These are phyloP conservation scores for Tanytarsus gracilentus DNA, from an alignment of 2,888 invertebrate species.

Conservation along the genomic window DNA sequence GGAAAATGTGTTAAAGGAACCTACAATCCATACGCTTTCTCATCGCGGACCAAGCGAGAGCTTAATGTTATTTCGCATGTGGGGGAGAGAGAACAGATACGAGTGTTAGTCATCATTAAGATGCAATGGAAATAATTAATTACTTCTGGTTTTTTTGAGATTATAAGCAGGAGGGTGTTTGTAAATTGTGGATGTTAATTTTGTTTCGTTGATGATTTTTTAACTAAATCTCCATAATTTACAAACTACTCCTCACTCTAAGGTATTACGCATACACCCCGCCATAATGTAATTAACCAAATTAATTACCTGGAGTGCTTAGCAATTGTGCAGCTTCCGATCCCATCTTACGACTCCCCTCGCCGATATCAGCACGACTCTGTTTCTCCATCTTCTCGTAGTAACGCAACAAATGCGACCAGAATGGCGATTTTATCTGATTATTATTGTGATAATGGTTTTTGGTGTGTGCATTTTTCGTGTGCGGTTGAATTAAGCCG, in stretches of 20 bases:
- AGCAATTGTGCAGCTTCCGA: constrained; percentile 29
- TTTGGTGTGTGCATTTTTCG: constrained; percentile 67
- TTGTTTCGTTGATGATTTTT: no score
- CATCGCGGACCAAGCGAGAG: constrained; percentile 87
- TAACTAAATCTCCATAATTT: background rate
- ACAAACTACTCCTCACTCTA: background rate
- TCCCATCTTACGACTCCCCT: constrained; percentile 4
- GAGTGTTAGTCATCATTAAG: constrained; percentile 18
- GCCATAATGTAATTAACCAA: constrained; percentile 17
- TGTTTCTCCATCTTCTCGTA: constrained; percentile 20
- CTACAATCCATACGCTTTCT: constrained; percentile 86
- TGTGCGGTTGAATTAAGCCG: constrained; percentile 89
- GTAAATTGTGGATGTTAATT: no score
- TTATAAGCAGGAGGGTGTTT: no score
- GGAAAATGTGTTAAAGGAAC: constrained; percentile 35
- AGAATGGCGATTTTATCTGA: constrained; percentile 46
- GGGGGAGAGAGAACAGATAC: no score
- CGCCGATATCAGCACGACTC: constrained; percentile 8
- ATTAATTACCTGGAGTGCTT: constrained; percentile 45
- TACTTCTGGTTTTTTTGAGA: background rate
- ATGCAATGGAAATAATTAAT: constrained; percentile 8
- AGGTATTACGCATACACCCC: background rate
- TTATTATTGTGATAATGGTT: constrained; percentile 24
- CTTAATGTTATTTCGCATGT: no score
- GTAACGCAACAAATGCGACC: constrained; percentile 89